Base-by-base conservation (phyloP, 92 coral and sea anemone genomes). In the Parazoanthus swiftii region DNA sequence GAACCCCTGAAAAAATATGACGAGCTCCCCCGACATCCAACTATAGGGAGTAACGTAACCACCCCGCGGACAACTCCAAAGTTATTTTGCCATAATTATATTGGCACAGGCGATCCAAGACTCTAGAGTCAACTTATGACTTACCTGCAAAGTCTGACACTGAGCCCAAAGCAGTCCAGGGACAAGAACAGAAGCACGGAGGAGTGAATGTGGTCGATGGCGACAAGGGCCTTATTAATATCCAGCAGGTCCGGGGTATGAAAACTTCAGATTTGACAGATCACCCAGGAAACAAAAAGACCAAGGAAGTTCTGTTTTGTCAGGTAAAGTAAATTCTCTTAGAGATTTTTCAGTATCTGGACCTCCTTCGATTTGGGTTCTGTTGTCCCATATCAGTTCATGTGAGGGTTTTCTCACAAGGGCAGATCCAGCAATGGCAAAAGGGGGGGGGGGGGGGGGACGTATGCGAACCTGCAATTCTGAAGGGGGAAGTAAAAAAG, bases 261-360 rank as follows among this genome's bases (percentile, higher is more conserved):
- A 82, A 20, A 51, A 82, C 86, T 0, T 82, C 86, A 6, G 77
- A 82, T 68, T 68, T 82, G 86, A 82, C 86, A 8, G 95, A 94
- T 71, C 90, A 93, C 66, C 95, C 92, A 38, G 98, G 92, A 48
- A 89, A 92, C 76, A 90, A 73, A 80, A 92, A 79, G 89, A 92
- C 98, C 2, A 89, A 78, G 76, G 95, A 92, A 10, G 94, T 94
- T 15, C 78, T 92, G 26, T 85, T 90, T 74, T 88, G 94, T 76
- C 86, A 88, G 93, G 98, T 94, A 90, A 18, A 76, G n/a, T 15
- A 39, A 14, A 15, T 13, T 54, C 59, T 54, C 59, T 14, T 54
- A 3, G 59, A 20, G 20, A 54, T 54, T 8, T 80, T 39, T 43
- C 54, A 29, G 25, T 80, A 25, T 29, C 33, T 29, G 33, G 2